Base-by-base conservation (phyloP, 2,888 invertebrate genomes). In the Cantharis flavilabris region DNA sequence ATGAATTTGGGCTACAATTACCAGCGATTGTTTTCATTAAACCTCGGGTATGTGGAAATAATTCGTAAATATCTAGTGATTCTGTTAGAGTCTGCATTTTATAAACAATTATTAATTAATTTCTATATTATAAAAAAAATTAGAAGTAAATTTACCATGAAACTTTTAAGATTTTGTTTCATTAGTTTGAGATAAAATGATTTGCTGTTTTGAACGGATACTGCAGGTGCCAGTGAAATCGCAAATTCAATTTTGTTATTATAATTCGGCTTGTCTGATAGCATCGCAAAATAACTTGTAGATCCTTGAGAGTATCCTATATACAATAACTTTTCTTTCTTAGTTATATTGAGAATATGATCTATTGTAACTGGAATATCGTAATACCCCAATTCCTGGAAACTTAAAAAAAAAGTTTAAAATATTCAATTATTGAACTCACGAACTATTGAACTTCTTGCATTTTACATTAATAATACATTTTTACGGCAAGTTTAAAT, bases 291-390 rank as follows among this genome's bases (percentile, higher is more conserved):
- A 85, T 93, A 94, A 1, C 89, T 84, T 0, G 94, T 93, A 0
- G 93, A 92, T 5, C 96, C 96, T 86, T 93, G 93, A 0, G 96
- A 97, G 85, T 96, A 95, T 0, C 96, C 97, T 1, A 95, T 88
- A 85, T 96, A 96, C 83, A 93, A 93, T 0, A 97, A 83, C 71
- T 92, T 89, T 0, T 90, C 80, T 28, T 90, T 89, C 0, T 91
- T 90, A 0, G 95, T 94, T n/a, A 81, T 71, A 0, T 85, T 83
- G 0, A 94, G 87, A 16, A 93, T 89, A 84, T 93, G 92, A 85
- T 97, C 94, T 69, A 98, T 93, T 89, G 93, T 94, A 0, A 94
- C 91, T 1, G 97, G 96, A 62, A 97, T 84, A 87, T 98, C 98
- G 3, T 67, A 67, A 13, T 23, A n/a, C 9, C 65, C 23, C 26